A percentile compares a stretch with the other conserved stretches of the same genome.
These are phyloP conservation scores for Cantharis lateralis DNA, from an alignment of 2,888 invertebrate genomes.

Conservation along the genomic window DNA sequence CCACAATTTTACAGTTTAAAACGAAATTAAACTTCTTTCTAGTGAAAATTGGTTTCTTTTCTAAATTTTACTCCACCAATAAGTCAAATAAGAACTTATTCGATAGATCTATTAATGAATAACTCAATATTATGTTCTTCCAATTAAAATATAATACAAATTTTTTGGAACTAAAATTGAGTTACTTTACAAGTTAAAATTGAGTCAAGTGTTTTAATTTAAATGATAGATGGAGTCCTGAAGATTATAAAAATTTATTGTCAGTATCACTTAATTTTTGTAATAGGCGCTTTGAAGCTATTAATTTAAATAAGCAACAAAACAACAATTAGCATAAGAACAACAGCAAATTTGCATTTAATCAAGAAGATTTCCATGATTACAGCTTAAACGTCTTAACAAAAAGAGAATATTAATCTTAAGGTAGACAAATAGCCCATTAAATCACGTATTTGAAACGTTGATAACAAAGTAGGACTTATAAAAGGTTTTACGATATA, in stretches of 20 bases:
- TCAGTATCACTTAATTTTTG: neutral
- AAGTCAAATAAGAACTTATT: neutral
- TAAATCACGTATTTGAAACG: conserved; percentile 15
- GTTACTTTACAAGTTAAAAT: neutral
- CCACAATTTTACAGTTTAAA: neutral
- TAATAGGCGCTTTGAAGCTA: conserved; percentile 6
- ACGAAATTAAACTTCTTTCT: neutral
- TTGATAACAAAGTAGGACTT: conserved; percentile 11
- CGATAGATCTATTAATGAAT: neutral
- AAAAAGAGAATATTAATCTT: conserved; percentile 27
- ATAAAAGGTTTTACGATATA: neutral
- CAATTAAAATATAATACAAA: neutral
- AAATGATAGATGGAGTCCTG: neutral
- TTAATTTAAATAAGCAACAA: conserved; percentile 18
- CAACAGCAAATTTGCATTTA: conserved; percentile 32
- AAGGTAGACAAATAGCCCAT: conserved; percentile 21
- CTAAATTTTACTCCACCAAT: neutral
- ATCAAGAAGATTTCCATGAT: conserved; percentile 32
- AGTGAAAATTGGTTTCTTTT: neutral
- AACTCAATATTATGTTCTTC: neutral
- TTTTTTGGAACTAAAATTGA: neutral
- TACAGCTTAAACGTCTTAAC: conserved; percentile 26
- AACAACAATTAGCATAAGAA: conserved; percentile 22
- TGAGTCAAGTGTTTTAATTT: neutral
- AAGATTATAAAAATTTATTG: neutral